Evolutionary conservation across 2,113 vertebrate species (phyloP), one percentile per base, ranked within the genome.

Genomic region (Taxidea taxus): DNA sequence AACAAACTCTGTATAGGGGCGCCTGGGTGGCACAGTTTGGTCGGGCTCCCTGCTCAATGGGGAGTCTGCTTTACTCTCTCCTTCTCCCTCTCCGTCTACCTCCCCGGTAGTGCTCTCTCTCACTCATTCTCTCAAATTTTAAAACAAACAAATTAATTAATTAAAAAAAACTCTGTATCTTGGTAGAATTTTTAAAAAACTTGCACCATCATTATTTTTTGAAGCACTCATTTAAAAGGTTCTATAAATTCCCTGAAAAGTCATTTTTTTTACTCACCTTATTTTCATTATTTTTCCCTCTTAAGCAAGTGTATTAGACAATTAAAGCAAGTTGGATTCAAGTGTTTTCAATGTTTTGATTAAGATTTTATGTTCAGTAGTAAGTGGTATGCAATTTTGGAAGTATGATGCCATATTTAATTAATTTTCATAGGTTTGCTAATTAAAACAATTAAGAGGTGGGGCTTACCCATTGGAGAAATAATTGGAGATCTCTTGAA

Each of bases 381-480:
- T 64, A 87, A 96, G 91, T 91, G 66, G n/a, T 86, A 58, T 87
- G n/a, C 89, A 94, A 97, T 97, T 98, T 95, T 97, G 91, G 77
- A 97, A 96, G 74, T 37, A 91, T 81, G 54, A 96, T 91, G 74
- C 44, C 86, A 95, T 80, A 92, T 97, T 97, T 97, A 97, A 97
- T 97, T 93, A 95, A 95, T 96, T 97, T 96, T 95, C 74, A 90
- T 95, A 93, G 83, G 87, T 98, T 93, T 97, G 49, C 49, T 97
- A 96, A 97, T 96, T 97, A 82, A 97, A 97, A 97, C 82, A 97
- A 96, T 95, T 94, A 96, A 95, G 58, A 97, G 83, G 77, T 95
- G 16, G 66, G 62, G 10, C 81, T 94, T 94, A 58, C 83, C n/a
- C 86, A 58, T 7, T 89, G 87, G 68, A 89, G 94, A 87, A 91